Percentiles rank a stretch among this genome's conserved stretches.
phyloP scores from a whole-genome alignment of 1,140 invertebrate species.

The Drosophila guanche region DNA sequence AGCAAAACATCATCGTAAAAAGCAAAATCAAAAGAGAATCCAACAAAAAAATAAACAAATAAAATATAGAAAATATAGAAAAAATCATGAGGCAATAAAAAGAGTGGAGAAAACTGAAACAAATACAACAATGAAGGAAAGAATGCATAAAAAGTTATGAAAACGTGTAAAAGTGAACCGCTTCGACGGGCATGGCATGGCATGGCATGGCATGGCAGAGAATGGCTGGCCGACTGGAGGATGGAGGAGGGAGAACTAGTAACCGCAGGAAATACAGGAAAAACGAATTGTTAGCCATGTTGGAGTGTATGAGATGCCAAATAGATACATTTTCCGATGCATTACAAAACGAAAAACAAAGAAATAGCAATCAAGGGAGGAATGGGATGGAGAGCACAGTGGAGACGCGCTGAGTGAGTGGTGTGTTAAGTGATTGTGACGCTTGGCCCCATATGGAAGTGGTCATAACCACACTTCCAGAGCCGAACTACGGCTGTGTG shows the following conservation, averaged over 20 bases:
- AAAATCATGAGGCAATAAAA: constrained; percentile 53
- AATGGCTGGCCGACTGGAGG: not conserved
- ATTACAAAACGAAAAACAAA: not conserved
- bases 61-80: constrained; percentile 53
- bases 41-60: constrained; percentile 49
- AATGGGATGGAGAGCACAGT: not conserved
- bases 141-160: constrained; percentile 73
- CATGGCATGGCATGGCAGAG: constrained; percentile 1
- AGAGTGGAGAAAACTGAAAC: constrained; percentile 29
- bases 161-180: constrained; percentile 50
- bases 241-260: not conserved
- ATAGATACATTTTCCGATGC: constrained; percentile 35
- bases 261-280: constrained; percentile 12
- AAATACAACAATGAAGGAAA: constrained; percentile 36
- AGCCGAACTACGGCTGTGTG: constrained; percentile 2
- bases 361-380: not conserved
- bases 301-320: constrained; percentile 24
- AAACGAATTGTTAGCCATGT: constrained; percentile 24
- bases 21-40: constrained; percentile 26
- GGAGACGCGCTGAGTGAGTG: constrained; percentile 17
- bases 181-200: constrained; percentile 17
- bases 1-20: constrained; percentile 53
- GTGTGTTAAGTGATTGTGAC: constrained; percentile 43
- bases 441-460: constrained; percentile 31
- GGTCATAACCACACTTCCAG: constrained; percentile 28